These are phyloP conservation scores for Drosophila malerkotliana DNA, from an alignment of 1,140 invertebrate species.

Conservation along the genomic window DNA sequence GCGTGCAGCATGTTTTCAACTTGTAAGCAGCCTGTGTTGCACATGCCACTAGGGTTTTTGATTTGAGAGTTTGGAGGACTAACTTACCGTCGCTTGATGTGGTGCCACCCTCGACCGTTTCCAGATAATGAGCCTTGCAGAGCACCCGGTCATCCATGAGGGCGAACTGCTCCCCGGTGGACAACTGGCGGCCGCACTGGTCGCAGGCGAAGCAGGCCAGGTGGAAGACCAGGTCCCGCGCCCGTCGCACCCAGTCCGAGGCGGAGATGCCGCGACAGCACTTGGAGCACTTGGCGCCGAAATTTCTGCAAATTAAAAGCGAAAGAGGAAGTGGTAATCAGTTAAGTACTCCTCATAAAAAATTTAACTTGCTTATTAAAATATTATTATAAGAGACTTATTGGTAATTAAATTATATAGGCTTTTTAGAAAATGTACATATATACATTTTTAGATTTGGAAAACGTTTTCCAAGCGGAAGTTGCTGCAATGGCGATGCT, in stretches of 20 bases:
- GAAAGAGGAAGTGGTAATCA: slow-evolving; percentile 54
- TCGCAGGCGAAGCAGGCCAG: slow-evolving; percentile 99
- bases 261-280: slow-evolving; percentile 96
- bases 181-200: slow-evolving; percentile 97
- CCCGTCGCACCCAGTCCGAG: slow-evolving; percentile 98
- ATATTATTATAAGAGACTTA: too few relatives aligned
- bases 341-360: slow-evolving; percentile 5
- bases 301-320: slow-evolving; percentile 90
- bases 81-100: slow-evolving; percentile 93
- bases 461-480: slow-evolving; percentile 70
- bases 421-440: too few relatives aligned
- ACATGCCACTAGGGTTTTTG: slow-evolving; percentile 10
- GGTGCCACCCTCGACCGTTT: slow-evolving; percentile 95
- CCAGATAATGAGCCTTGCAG: slow-evolving; percentile 98
- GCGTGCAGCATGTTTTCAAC: slow-evolving; percentile 60
- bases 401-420: not conserved
- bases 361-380: not conserved
- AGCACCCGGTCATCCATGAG: slow-evolving; percentile 95
- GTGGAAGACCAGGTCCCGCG: slow-evolving; percentile 97
- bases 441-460: too few relatives aligned
- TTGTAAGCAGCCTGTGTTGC: slow-evolving; percentile 27
- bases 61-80: slow-evolving; percentile 5
- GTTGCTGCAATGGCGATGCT: slow-evolving; percentile 48
- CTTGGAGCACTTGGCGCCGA: slow-evolving; percentile 98
- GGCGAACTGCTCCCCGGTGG: slow-evolving; percentile 98